phyloP scores from a whole-genome alignment of 1,140 invertebrate genomes.

The Bombus affinis region DNA sequence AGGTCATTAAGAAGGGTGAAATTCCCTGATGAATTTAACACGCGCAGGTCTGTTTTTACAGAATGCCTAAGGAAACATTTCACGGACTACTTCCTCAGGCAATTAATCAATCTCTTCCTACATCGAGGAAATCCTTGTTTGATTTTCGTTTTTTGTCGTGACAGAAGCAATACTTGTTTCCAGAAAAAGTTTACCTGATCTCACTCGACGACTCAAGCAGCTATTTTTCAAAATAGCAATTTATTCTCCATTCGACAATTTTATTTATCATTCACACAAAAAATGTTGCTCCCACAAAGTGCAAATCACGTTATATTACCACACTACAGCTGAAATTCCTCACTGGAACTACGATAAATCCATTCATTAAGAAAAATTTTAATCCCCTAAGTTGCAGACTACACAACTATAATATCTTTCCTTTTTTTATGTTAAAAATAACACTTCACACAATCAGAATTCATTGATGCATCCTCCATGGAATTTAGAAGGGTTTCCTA shows the following conservation, averaged over 20 bases:
- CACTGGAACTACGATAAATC: too few species aligned
- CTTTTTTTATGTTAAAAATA: not conserved
- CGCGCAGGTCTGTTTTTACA: conserved; percentile 58
- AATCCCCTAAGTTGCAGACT: too few species aligned
- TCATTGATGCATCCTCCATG: not conserved
- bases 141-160: conserved; percentile 21
- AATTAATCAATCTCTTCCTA: conserved; percentile 69
- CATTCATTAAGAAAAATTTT: too few species aligned
- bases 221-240: too few species aligned
- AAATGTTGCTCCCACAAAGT: too few species aligned
- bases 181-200: not conserved
- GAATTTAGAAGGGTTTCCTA: not conserved
- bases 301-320: too few species aligned
- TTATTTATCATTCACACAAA: not conserved
- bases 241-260: not conserved
- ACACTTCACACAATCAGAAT: not conserved
- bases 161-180: not conserved
- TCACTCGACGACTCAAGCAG: too few species aligned
- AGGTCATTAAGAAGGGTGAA: conserved; percentile 37
- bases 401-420: not conserved
- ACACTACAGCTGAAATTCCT: too few species aligned
- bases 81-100: conserved; percentile 40
- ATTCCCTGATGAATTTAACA: conserved; percentile 48
- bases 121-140: conserved; percentile 38
- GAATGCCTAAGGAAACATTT: conserved; percentile 66